Evolutionary conservation across 2,888 invertebrate genomes (phyloP).

Genomic region (Mythimna albipuncta): DNA sequence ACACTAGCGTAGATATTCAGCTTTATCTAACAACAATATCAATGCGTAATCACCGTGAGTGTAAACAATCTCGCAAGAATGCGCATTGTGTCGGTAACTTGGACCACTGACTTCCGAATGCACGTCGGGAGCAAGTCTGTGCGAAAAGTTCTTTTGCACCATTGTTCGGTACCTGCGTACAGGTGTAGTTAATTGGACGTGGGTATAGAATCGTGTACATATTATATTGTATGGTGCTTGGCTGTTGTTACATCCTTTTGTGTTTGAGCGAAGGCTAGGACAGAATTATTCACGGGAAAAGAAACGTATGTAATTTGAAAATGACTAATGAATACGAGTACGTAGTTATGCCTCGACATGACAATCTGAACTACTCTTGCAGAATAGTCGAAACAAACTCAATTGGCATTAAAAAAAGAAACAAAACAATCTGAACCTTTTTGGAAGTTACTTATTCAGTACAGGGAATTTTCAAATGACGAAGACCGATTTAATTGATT

Average conservation of each 20-base stretch:
- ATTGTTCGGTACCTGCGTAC: slow-evolving; percentile 61
- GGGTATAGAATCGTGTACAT: slow-evolving; percentile 50
- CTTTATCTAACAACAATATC: slow-evolving; percentile 61
- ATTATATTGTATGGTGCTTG: slow-evolving; percentile 47
- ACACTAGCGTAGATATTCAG: slow-evolving; percentile 19
- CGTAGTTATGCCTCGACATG: neutral
- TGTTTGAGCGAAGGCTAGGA: slow-evolving; percentile 56
- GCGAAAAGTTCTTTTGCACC: slow-evolving; percentile 64
- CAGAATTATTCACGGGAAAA: slow-evolving; percentile 41
- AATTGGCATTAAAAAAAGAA: no score
- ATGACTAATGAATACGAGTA: slow-evolving; percentile 28
- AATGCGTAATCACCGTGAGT: slow-evolving; percentile 53
- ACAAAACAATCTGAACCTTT: neutral
- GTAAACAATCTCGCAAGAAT: slow-evolving; percentile 74
- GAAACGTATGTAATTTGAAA: slow-evolving; percentile 47
- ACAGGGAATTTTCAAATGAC: neutral
- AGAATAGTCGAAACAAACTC: no score
- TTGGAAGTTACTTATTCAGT: neutral
- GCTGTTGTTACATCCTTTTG: slow-evolving; percentile 56
- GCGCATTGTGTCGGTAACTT: slow-evolving; percentile 75
- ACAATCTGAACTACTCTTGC: neutral
- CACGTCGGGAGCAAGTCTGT: slow-evolving; percentile 58
- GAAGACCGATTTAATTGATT: neutral
- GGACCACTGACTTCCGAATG: slow-evolving; percentile 75
- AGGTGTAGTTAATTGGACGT: slow-evolving; percentile 62